Base-by-base conservation (phyloP, 2,797 vertebrate species). In the Danio kyathit region DNA sequence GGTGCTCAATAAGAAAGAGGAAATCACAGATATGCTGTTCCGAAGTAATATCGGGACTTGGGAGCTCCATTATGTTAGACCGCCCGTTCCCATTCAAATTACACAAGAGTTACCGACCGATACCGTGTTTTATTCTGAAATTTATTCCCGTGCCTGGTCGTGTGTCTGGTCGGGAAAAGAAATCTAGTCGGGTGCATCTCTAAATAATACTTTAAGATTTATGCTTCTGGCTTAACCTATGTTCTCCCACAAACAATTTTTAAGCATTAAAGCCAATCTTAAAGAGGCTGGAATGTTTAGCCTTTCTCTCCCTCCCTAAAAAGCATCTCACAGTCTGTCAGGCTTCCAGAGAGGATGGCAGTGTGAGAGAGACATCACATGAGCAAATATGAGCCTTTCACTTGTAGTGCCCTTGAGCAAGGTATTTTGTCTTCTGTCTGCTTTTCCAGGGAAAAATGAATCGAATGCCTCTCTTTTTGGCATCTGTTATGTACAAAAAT, bases 281-380 rank as follows among this genome's bases (percentile, higher is more conserved):
- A 17, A 64, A 64, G 29, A 7, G 11, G 59, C 19, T 74, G 11
- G 16, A 73, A 17, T 63, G 48, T 67, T 48, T 75, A 63, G 64
- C 64, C 40, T 11, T 74, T 54, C n/a, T 69, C 41, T 49, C 16
- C 9, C 43, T 54, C 6, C 19, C 46, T 64, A 11, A 65, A 64
- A 54, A 57, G 48, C 43, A 76, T 71, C 13, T 56, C 41, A 63
- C 40, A 52, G 66, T 38, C 59, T 76, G 49, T 71, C 80, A 76
- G 40, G 77, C 80, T 66, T 64, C 44, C 60, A 78, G 76, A 59
- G 44, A 21, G 48, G 13, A 67, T 65, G 44, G 49, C 60, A 14
- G 44, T 69, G 60, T 52, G 51, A 72, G 64, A 19, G 43, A 46
- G 44, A 79, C 76, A 79, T 69, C 61, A 61, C 44, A 59, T 12